A percentile compares a stretch with the other conserved stretches of the same genome.
Conservation (phyloP, 1,140 invertebrate species). For the Acyrthosiphon pisum region DNA sequence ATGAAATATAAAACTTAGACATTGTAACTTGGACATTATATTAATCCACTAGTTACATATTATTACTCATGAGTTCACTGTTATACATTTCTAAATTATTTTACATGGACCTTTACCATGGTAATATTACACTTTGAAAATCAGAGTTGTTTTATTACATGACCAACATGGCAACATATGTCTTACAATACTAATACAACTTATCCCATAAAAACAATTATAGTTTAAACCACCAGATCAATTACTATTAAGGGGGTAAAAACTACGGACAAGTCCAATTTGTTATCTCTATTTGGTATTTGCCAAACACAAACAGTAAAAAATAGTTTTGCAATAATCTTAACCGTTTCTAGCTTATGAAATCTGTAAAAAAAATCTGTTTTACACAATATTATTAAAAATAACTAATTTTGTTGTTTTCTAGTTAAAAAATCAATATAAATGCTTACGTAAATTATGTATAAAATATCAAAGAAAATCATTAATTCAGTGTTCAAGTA, state of each 20-base stretch:
- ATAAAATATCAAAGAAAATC: not conserved
- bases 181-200: not conserved
- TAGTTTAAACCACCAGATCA: not conserved
- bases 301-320: not conserved
- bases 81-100: not conserved
- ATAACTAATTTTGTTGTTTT: not conserved
- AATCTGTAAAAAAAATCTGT: not conserved
- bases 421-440: not conserved
- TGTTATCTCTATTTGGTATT: not conserved
- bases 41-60: not conserved
- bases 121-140: not conserved
- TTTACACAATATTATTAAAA: too few species aligned
- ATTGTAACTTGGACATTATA: not conserved
- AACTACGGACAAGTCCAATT: not conserved
- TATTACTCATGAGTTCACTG: not conserved
- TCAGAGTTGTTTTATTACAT: not conserved
- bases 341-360: not conserved
- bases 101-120: not conserved
- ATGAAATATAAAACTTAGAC: too few species aligned
- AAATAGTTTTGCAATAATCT: not conserved
- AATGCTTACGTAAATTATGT: too few species aligned
- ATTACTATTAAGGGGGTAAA: not conserved
- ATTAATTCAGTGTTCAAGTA: not conserved
- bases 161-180: not conserved
- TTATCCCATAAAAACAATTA: not conserved